Evolutionary conservation across 2,797 vertebrate genomes (phyloP), one percentile per base, ranked within the genome.

Genomic region (Epinephelus malabaricus): DNA sequence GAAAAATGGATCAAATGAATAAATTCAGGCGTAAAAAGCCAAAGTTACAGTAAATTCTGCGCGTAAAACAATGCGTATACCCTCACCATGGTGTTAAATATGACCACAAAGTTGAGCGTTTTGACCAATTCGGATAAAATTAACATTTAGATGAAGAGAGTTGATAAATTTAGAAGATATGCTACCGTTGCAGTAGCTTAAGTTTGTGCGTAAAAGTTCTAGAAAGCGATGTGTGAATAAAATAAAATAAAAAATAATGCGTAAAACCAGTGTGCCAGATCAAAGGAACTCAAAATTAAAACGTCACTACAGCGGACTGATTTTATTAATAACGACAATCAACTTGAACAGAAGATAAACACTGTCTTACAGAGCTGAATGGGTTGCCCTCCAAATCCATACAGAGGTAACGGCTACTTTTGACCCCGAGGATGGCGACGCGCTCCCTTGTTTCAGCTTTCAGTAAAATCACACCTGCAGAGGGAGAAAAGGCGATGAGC

Each of bases 391-490:
- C 94, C 40, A 65, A 50, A 68, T 99, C 97, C 97, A 99, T 97
- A 12, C 98, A 99, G 45, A 99, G 89, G 87, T 96, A 98, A 0
- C 96, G 92, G 62, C 95, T 96, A 15, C 97, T 99, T 88, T 97
- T 98, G 62, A 97, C 96, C 0, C 98, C 98, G 2, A 93, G 95
- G 87, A 99, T 98, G 69, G 97, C 96, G 12, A 98, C 78, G 6
- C 95, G 95, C 55, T 98, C 97, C 17, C 96, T 93, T 3, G 94
- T 95, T 70, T 99, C 97, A 0, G 98, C 94, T 80, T 94, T 97
- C 82, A 98, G 95, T 83, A 95, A 91, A 84, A 99, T 78, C 45
- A 98, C 97, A 95, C 97, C 98, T 99, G 90, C 72, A 13, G 25
- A 40, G 50, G 11, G 21, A 47, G 25, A 40, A 51, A 27, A 1